A percentile compares a stretch with the other conserved stretches of the same genome.
phyloP scores from a whole-genome alignment of 2,797 vertebrate genomes.

The Ispidina picta region DNA sequence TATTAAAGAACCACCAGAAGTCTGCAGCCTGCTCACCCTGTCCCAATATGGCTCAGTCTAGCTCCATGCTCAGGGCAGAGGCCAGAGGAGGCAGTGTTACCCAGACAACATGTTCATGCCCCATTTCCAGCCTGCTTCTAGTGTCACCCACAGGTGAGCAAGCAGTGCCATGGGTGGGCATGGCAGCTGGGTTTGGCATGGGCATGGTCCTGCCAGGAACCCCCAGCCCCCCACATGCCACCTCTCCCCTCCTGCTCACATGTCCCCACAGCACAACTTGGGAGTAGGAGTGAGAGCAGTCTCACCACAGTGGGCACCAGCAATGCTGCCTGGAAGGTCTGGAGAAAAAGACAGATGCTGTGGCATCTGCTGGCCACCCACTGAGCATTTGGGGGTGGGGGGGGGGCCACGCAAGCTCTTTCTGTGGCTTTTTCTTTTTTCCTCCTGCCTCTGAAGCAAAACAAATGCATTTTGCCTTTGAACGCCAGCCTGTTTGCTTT shows the following conservation, averaged over 20 bases:
- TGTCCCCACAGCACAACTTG: rapidly evolving
- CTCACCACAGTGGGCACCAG: rapidly evolving
- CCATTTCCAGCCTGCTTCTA: not conserved
- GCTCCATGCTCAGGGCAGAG: not conserved
- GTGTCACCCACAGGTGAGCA: rapidly evolving
- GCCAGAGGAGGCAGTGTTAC: not conserved
- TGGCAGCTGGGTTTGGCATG: not conserved
- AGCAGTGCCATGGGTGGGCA: not conserved
- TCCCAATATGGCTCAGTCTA: not conserved
- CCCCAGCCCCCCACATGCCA: rapidly evolving
- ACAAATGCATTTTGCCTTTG: not conserved
- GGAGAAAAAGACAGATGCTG: not conserved
- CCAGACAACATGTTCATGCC: rapidly evolving
- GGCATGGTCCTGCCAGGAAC: no score
- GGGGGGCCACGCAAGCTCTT: not conserved
- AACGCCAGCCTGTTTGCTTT: not conserved
- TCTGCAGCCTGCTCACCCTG: not conserved
- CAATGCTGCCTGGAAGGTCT: not conserved
- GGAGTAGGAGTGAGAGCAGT: not conserved
- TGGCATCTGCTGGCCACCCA: not conserved
- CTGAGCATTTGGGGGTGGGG: not conserved
- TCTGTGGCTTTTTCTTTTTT: not conserved
- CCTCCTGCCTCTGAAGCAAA: not conserved
- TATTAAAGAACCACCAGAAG: not conserved
- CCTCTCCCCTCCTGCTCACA: not conserved